A percentile compares a stretch with the other conserved stretches of the same genome.
Evolutionary conservation across 2,888 invertebrate genomes (phyloP).

Genomic region (Cheilosia pagana): DNA sequence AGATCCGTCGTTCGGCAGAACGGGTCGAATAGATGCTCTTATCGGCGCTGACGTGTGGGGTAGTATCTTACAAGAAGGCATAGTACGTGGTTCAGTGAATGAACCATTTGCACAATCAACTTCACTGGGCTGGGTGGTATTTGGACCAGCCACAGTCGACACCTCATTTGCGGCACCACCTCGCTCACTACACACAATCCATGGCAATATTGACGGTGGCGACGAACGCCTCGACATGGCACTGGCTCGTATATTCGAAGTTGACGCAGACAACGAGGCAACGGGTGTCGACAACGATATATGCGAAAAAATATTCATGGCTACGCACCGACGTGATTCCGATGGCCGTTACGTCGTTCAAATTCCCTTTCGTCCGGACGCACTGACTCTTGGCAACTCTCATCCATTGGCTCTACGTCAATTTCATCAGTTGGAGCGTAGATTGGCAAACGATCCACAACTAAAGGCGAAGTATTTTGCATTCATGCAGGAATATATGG

Average conservation of each 20-base stretch:
- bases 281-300: neutral
- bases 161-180: no score
- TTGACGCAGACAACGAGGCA: neutral
- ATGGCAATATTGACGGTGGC: no score
- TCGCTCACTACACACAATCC: no score
- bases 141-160: no score
- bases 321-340: neutral
- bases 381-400: conserved; percentile 17
- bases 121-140: neutral
- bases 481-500: conserved; percentile 18
- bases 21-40: conserved; percentile 39
- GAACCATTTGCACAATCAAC: no score
- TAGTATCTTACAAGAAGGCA: conserved; percentile 26
- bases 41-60: conserved; percentile 42
- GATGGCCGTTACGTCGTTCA: conserved; percentile 5
- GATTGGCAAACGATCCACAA: conserved; percentile 13
- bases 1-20: conserved; percentile 26
- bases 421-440: conserved; percentile 23
- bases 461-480: conserved; percentile 21
- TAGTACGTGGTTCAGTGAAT: conserved; percentile 37
- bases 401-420: conserved; percentile 10
- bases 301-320: conserved; percentile 20
- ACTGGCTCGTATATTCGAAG: conserved; percentile 18
- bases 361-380: conserved; percentile 21
- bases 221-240: no score